Conservation (phyloP, 1,140 invertebrate species). For the Nixonia krombeini region DNA sequence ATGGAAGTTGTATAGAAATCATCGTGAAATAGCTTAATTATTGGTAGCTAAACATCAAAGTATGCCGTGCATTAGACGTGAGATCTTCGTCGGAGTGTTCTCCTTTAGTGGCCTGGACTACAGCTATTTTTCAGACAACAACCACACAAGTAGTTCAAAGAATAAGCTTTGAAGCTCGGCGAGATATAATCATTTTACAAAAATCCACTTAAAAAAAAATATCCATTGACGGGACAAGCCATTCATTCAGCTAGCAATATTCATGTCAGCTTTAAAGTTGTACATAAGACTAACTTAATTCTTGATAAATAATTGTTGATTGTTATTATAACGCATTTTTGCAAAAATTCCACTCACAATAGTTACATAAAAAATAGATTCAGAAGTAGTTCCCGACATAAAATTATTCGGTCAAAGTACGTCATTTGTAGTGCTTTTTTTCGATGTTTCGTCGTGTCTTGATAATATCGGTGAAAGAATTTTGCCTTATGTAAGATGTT, state of each 20-base stretch:
- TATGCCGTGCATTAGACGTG: background rate
- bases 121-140: constrained; percentile 17
- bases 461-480: constrained; percentile 5
- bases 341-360: no score
- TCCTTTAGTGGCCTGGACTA: constrained; percentile 21
- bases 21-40: no score
- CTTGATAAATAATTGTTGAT: no score
- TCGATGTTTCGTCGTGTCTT: background rate
- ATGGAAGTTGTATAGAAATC: no score
- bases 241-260: no score
- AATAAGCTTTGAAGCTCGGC: background rate
- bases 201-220: constrained; percentile 27
- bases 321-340: no score
- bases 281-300: no score
- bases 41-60: constrained; percentile 20
- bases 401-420: no score
- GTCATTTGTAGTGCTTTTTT: background rate
- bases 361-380: no score
- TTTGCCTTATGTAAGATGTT: constrained; percentile 10
- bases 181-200: constrained; percentile 15
- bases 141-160: constrained; percentile 25
- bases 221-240: no score
- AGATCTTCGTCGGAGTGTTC: background rate
- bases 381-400: no score
- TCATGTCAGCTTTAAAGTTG: no score